Percentiles rank a stretch among this genome's conserved stretches.
Evolutionary conservation across 2,797 vertebrate species (phyloP).

Genomic region (Hydrocynus forskahlii): DNA sequence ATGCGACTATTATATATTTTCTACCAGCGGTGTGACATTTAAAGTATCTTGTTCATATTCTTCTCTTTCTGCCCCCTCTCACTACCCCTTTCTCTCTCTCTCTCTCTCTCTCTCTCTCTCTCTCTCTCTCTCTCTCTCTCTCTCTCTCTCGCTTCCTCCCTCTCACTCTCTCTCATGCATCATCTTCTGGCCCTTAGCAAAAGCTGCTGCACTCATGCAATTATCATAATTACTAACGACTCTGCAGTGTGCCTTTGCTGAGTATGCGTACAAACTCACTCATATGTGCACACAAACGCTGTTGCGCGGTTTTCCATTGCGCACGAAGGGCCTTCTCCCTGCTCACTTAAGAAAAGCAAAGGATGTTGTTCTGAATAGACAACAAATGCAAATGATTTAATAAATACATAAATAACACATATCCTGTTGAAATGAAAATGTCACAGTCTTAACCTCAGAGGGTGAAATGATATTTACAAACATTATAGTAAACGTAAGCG

Average conservation of each 20-base stretch:
- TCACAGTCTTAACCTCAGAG: not conserved
- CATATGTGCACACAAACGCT: constrained; percentile 19
- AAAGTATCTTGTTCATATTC: constrained; percentile 31
- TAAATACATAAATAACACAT: constrained; percentile 22
- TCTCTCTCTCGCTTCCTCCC: not conserved
- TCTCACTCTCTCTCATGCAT: constrained; percentile 33
- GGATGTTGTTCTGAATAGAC: not conserved
- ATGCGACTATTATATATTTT: constrained; percentile 7
- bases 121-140: constrained; percentile 5
- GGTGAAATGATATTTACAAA: not conserved
- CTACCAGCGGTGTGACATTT: constrained; percentile 18
- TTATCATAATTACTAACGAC: constrained; percentile 55
- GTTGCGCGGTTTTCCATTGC: constrained; percentile 26
- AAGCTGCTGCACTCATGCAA: constrained; percentile 52
- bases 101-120: not conserved
- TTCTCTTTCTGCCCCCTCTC: not conserved
- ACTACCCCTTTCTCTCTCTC: constrained; percentile 1
- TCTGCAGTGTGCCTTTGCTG: constrained; percentile 53
- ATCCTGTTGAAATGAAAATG: not conserved
- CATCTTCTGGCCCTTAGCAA: constrained; percentile 45
- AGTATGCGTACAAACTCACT: constrained; percentile 31
- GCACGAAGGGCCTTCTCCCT: constrained; percentile 27
- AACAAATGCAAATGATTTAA: constrained; percentile 24
- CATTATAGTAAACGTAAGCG: not conserved
- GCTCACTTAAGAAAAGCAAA: constrained; percentile 6